Percentiles rank a stretch among this genome's conserved stretches.
phyloP scores from a whole-genome alignment of 2,797 vertebrate species.

The Pangasius sanitwongsei region DNA sequence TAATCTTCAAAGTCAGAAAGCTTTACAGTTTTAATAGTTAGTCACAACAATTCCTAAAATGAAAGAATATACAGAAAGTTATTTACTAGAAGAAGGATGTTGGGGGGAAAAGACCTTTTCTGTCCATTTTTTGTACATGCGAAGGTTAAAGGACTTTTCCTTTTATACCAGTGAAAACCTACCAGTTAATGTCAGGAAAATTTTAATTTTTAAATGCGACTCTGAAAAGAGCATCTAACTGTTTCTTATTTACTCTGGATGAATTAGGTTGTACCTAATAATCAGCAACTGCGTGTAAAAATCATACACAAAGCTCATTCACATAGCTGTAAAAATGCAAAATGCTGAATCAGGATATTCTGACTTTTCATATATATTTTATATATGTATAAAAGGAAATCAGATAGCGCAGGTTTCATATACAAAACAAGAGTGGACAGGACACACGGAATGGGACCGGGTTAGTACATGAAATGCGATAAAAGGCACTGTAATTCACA shows the following conservation, averaged over 20 bases:
- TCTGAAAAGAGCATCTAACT: not conserved
- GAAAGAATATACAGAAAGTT: not conserved
- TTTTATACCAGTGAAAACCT: not conserved
- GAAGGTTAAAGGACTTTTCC: not conserved
- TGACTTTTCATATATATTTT: slow-evolving; percentile 55
- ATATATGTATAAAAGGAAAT: slow-evolving; percentile 79
- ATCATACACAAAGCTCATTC: not conserved
- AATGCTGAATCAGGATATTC: not conserved
- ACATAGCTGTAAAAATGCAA: not conserved
- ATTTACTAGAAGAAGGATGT: not conserved
- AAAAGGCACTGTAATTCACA: slow-evolving; percentile 82
- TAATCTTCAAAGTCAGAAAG: not conserved
- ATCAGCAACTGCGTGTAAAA: not conserved
- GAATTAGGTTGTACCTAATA: not conserved
- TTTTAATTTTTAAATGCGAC: not conserved
- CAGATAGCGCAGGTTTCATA: slow-evolving; percentile 71
- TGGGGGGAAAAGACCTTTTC: not conserved
- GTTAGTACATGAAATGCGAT: slow-evolving; percentile 78
- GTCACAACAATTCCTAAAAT: not conserved
- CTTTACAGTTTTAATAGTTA: not conserved
- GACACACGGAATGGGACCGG: slow-evolving; percentile 74
- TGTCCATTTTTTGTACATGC: not conserved
- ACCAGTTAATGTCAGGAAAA: not conserved
- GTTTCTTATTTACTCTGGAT: too few species aligned
- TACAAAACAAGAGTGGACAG: slow-evolving; percentile 77